Percentiles rank a stretch among this genome's conserved stretches.
Conservation (phyloP, 2,113 vertebrate species). For the Baryphthengus martii region DNA sequence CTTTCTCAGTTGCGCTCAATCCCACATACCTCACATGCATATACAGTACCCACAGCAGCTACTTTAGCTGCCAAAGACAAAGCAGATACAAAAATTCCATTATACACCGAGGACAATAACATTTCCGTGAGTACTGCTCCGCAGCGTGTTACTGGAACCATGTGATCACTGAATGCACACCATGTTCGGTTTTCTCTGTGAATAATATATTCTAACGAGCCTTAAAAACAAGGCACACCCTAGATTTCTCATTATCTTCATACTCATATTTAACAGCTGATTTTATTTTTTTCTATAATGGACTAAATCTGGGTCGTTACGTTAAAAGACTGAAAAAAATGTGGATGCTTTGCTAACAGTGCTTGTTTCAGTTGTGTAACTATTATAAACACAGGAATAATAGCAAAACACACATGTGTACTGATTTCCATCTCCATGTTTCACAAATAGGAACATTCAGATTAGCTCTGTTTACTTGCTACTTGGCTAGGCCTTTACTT, state of each 20-base stretch:
- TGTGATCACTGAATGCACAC: neutral
- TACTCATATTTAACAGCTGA: neutral
- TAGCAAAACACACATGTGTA: neutral
- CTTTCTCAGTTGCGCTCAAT: neutral
- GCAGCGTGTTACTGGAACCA: neutral
- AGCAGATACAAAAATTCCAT: neutral
- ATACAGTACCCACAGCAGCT: neutral
- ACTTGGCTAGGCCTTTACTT: neutral
- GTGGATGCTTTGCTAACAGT: neutral
- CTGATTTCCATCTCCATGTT: constrained; percentile 26
- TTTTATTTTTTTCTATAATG: constrained; percentile 19
- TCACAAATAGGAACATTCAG: constrained; percentile 12
- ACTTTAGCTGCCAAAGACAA: neutral
- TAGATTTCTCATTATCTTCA: neutral
- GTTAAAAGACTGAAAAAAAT: neutral
- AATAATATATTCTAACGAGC: neutral
- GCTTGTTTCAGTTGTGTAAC: neutral
- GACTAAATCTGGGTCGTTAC: neutral
- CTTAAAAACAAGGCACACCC: neutral
- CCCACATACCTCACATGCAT: neutral
- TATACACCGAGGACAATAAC: neutral
- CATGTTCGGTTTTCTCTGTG: neutral
- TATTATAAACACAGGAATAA: constrained; percentile 18
- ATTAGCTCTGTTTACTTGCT: neutral
- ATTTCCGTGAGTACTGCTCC: neutral